phyloP scores from a whole-genome alignment of 2,113 vertebrate species.

The Onychorhynchus coronatus region DNA sequence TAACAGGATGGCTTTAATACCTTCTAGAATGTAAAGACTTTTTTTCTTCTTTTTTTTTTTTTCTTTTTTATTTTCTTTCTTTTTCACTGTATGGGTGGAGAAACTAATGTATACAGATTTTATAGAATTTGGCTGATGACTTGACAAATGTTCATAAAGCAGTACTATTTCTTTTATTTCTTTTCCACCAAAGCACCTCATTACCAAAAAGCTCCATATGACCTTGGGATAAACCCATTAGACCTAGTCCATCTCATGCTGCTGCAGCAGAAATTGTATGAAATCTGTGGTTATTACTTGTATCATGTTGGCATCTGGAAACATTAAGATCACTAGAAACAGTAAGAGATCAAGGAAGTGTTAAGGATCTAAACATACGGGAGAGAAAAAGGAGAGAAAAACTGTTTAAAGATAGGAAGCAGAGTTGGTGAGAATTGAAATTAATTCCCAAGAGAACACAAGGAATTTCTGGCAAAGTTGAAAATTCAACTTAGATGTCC shows the following conservation, averaged over 20 bases:
- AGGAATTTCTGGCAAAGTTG: background rate
- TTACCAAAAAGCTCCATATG: background rate
- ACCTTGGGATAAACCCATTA: background rate
- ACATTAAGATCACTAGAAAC: background rate
- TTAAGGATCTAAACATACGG: background rate
- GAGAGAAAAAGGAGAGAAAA: background rate
- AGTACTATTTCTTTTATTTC: background rate
- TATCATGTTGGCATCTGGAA: background rate
- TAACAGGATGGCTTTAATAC: background rate
- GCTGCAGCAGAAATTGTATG: background rate
- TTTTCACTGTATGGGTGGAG: fast-evolving
- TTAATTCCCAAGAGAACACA: background rate
- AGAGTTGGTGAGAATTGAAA: background rate
- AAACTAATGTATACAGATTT: background rate
- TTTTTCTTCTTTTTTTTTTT: fast-evolving
- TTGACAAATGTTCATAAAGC: background rate
- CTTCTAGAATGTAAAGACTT: background rate
- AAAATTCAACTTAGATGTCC: background rate
- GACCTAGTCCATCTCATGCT: background rate
- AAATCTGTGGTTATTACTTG: background rate
- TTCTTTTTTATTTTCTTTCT: fast-evolving
- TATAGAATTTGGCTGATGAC: background rate
- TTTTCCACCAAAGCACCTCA: background rate
- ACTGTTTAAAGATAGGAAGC: background rate
- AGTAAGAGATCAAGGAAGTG: background rate